These are phyloP conservation scores for Automeris io DNA, from an alignment of 2,888 invertebrate species.

Conservation along the genomic window DNA sequence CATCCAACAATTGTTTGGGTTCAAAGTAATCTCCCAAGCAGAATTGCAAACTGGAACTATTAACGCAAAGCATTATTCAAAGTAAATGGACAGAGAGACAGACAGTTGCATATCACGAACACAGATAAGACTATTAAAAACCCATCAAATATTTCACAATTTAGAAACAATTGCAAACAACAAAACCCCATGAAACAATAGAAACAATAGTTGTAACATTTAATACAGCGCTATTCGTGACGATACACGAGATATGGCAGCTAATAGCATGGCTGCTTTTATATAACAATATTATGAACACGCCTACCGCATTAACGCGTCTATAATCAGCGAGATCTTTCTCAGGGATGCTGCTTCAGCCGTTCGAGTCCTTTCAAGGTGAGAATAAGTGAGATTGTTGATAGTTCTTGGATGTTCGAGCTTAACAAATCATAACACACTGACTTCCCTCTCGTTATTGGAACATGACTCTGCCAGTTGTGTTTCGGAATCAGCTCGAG, in stretches of 20 bases:
- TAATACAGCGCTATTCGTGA: conserved; percentile 34
- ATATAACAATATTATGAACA: conserved; percentile 57
- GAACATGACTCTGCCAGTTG: too few species aligned
- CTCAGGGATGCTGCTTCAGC: conserved; percentile 51
- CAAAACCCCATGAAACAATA: conserved; percentile 9
- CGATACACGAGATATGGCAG: conserved; percentile 44
- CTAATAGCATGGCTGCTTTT: conserved; percentile 59
- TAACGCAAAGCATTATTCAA: too few species aligned
- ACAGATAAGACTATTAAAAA: conserved; percentile 1
- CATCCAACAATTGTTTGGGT: too few species aligned
- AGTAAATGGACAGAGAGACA: too few species aligned
- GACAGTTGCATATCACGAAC: too few species aligned
- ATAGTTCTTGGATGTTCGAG: too few species aligned
- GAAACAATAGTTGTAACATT: conserved; percentile 20
- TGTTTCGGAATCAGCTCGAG: too few species aligned
- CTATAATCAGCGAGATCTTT: conserved; percentile 53
- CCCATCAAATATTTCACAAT: conserved; percentile 7
- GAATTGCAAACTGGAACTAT: too few species aligned
- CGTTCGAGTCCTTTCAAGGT: conserved; percentile 47
- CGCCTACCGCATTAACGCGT: conserved; percentile 55
- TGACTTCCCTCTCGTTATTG: too few species aligned
- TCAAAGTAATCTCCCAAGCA: too few species aligned
- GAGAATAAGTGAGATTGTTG: not conserved
- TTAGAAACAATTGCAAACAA: conserved; percentile 11
- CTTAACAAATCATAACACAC: too few species aligned